A percentile compares a stretch with the other conserved stretches of the same genome.
phyloP scores from a whole-genome alignment of 2,888 invertebrate genomes.

The Chaetoderma sp. region DNA sequence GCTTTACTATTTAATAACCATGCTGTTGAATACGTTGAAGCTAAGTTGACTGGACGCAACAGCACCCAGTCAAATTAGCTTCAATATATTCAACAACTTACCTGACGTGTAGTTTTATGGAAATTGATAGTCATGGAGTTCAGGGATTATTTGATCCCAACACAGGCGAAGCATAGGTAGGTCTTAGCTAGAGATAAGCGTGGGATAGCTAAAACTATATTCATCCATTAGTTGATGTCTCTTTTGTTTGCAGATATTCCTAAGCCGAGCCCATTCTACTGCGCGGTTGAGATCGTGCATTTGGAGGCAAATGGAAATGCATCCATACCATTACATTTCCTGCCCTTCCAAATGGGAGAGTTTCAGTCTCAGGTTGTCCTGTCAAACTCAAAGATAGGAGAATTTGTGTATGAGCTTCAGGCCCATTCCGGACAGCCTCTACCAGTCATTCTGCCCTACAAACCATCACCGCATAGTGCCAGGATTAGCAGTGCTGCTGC shows the following conservation, averaged over 20 bases:
- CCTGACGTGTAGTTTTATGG: too few species aligned
- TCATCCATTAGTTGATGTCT: too few species aligned
- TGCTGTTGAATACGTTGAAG: too few species aligned
- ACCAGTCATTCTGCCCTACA: slow-evolving; percentile 58
- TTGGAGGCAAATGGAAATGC: slow-evolving; percentile 47
- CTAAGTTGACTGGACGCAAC: too few species aligned
- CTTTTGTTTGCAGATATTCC: slow-evolving; percentile 3
- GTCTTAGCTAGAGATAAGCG: too few species aligned
- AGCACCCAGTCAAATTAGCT: too few species aligned
- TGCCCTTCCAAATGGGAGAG: slow-evolving; percentile 64
- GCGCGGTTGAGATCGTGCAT: slow-evolving; percentile 45
- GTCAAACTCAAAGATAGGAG: slow-evolving; percentile 63
- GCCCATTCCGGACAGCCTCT: slow-evolving; percentile 61
- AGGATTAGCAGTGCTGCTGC: slow-evolving; percentile 66
- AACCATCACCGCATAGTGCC: slow-evolving; percentile 51
- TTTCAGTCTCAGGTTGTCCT: slow-evolving; percentile 66
- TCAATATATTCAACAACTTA: too few species aligned
- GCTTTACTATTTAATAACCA: too few species aligned
- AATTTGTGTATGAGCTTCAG: slow-evolving; percentile 67
- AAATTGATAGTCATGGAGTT: too few species aligned
- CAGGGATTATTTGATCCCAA: too few species aligned
- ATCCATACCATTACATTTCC: slow-evolving; percentile 62
- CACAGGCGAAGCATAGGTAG: too few species aligned
- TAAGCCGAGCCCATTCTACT: slow-evolving; percentile 59
- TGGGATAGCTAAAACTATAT: too few species aligned